Percentiles rank a stretch among this genome's conserved stretches.
Conservation (phyloP, 2,797 vertebrate species). For the Tenualosa ilisha region DNA sequence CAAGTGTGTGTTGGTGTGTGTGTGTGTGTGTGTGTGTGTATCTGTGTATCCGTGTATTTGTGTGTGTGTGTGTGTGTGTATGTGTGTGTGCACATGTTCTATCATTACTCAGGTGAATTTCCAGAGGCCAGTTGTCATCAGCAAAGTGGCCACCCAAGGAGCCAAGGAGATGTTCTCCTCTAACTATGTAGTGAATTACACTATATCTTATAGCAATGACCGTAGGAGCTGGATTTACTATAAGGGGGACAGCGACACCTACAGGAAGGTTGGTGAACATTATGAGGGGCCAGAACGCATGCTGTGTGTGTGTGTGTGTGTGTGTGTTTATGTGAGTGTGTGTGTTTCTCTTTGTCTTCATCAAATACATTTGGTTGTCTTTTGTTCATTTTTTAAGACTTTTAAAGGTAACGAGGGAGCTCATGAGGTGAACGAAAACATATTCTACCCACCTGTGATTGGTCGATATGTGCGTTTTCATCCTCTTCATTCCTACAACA, state of each 20-base stretch:
- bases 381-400: conserved; percentile 65
- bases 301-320: background rate
- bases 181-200: conserved; percentile 77
- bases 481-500: conserved; percentile 75
- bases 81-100: background rate
- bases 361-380: background rate
- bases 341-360: conserved; percentile 9
- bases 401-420: conserved; percentile 88
- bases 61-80: too few relatives aligned
- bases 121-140: conserved; percentile 84
- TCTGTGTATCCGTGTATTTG: too few relatives aligned
- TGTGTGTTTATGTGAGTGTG: background rate
- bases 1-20: background rate
- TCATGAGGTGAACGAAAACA: conserved; percentile 74
- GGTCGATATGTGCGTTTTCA: conserved; percentile 86
- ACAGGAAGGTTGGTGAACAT: conserved; percentile 72
- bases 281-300: background rate
- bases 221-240: conserved; percentile 83
- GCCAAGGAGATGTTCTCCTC: conserved; percentile 79
- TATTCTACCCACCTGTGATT: conserved; percentile 86
- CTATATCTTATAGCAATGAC: conserved; percentile 87
- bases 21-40: too few relatives aligned
- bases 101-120: conserved; percentile 84
- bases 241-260: conserved; percentile 79
- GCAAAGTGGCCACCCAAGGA: conserved; percentile 90